Percentiles rank a stretch among this genome's conserved stretches.
Conservation (phyloP, 1,140 invertebrate genomes). For the Hetaerina americana region DNA sequence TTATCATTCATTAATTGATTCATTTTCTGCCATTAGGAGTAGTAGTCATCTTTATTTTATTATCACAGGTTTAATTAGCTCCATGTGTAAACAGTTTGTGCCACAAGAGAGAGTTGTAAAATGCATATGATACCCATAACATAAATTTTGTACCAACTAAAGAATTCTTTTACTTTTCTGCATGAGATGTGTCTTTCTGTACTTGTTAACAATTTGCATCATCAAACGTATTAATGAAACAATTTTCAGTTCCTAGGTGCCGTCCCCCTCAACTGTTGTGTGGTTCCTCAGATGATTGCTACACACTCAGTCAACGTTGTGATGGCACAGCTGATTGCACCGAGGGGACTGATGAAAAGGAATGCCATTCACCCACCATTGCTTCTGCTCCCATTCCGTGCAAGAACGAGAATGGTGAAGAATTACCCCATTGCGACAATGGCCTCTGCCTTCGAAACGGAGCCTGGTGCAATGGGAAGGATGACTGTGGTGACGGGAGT, state of each 20-base stretch:
- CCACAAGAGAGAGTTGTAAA: too few relatives aligned
- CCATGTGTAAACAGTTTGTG: too few relatives aligned
- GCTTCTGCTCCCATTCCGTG: conserved; percentile 10
- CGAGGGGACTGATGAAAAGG: conserved; percentile 6
- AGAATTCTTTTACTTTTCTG: too few relatives aligned
- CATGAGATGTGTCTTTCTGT: too few relatives aligned
- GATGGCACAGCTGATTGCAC: not conserved
- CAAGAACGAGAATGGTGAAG: conserved; percentile 9
- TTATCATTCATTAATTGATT: too few relatives aligned
- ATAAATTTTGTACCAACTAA: too few relatives aligned
- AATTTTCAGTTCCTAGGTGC: not conserved
- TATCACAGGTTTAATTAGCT: too few relatives aligned
- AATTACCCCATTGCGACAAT: conserved; percentile 31
- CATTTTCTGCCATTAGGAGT: too few relatives aligned
- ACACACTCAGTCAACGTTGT: not conserved
- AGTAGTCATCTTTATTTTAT: too few relatives aligned
- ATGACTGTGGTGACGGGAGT: conserved; percentile 39
- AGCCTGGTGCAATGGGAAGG: conserved; percentile 36
- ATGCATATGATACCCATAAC: too few relatives aligned
- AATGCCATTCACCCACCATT: conserved; percentile 4
- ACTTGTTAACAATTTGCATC: too few relatives aligned
- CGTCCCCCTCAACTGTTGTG: not conserved
- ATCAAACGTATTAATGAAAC: too few relatives aligned
- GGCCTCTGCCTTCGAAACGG: conserved; percentile 34
- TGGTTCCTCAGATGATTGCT: not conserved